These are phyloP conservation scores for Nematolebias whitei DNA, from an alignment of 2,113 vertebrate genomes.

Conservation along the genomic window DNA sequence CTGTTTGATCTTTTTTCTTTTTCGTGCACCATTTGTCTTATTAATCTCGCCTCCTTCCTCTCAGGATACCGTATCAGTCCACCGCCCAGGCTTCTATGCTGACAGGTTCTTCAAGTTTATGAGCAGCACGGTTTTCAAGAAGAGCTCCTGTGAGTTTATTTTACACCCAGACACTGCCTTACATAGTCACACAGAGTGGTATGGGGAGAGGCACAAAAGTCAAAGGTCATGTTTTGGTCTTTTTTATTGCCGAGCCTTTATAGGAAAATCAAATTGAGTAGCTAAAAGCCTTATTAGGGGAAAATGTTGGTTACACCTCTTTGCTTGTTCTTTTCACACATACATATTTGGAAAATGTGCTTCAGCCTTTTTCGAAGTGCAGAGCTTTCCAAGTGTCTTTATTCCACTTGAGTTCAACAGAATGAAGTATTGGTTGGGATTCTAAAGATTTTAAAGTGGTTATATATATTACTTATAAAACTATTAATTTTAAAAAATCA, in stretches of 20 bases:
- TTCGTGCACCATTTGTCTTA: slow-evolving; percentile 38
- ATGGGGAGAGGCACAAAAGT: slow-evolving; percentile 18
- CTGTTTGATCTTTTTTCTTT: slow-evolving; percentile 35
- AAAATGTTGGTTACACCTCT: slow-evolving; percentile 12
- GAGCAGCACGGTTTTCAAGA: slow-evolving; percentile 93
- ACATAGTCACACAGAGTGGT: slow-evolving; percentile 57
- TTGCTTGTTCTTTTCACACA: background rate
- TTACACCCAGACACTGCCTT: slow-evolving; percentile 37
- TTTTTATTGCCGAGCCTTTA: slow-evolving; percentile 33
- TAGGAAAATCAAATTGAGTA: slow-evolving; percentile 36
- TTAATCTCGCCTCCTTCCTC: slow-evolving; percentile 55
- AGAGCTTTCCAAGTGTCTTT: no score
- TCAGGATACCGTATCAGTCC: slow-evolving; percentile 97
- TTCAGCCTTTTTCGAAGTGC: background rate
- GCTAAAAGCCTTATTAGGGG: slow-evolving; percentile 48
- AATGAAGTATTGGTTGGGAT: no score
- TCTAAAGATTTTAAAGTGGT: background rate
- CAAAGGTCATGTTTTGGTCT: slow-evolving; percentile 37
- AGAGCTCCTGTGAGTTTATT: slow-evolving; percentile 91
- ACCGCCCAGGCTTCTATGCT: slow-evolving; percentile 96
- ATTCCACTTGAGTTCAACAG: background rate
- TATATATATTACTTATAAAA: background rate
- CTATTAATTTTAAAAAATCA: no score
- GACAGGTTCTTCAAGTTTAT: slow-evolving; percentile 98
- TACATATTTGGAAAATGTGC: background rate